phyloP scores from a whole-genome alignment of 2,888 invertebrate species.

The Pherbina coryleti region DNA sequence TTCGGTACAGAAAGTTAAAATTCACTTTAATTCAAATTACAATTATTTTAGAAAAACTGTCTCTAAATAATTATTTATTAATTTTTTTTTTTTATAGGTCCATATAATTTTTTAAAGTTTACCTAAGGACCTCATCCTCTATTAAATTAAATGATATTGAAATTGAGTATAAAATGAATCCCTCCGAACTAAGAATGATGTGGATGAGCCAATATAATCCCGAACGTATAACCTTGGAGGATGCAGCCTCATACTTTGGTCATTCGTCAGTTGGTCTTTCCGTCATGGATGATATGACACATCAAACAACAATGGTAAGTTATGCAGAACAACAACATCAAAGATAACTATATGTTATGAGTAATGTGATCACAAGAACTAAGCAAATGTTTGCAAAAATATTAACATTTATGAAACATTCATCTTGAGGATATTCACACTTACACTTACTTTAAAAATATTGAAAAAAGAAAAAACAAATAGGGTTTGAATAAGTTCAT shows the following conservation, averaged over 20 bases:
- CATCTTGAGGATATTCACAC: not conserved
- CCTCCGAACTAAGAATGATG: slow-evolving; percentile 58
- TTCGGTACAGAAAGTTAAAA: too few relatives aligned
- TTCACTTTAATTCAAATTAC: too few relatives aligned
- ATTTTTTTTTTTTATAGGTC: too few relatives aligned
- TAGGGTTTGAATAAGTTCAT: slow-evolving; percentile 26
- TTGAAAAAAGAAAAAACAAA: not conserved
- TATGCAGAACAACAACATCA: not conserved
- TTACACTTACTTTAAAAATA: not conserved
- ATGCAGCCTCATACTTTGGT: slow-evolving; percentile 68
- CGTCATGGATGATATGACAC: slow-evolving; percentile 72
- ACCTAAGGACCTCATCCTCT: too few relatives aligned
- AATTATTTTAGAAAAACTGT: too few relatives aligned
- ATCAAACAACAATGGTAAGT: slow-evolving; percentile 72
- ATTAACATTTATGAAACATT: not conserved
- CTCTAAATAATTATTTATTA: too few relatives aligned
- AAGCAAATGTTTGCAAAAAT: not conserved
- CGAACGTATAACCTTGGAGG: slow-evolving; percentile 67
- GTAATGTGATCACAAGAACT: not conserved
- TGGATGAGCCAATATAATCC: slow-evolving; percentile 76
- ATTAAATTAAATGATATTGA: slow-evolving; percentile 22
- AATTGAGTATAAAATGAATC: slow-evolving; percentile 55
- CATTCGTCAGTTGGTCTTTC: slow-evolving; percentile 72
- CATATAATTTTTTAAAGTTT: too few relatives aligned
- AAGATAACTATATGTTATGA: not conserved